Conservation (phyloP, 2,797 vertebrate genomes). For the Remorina albescens region DNA sequence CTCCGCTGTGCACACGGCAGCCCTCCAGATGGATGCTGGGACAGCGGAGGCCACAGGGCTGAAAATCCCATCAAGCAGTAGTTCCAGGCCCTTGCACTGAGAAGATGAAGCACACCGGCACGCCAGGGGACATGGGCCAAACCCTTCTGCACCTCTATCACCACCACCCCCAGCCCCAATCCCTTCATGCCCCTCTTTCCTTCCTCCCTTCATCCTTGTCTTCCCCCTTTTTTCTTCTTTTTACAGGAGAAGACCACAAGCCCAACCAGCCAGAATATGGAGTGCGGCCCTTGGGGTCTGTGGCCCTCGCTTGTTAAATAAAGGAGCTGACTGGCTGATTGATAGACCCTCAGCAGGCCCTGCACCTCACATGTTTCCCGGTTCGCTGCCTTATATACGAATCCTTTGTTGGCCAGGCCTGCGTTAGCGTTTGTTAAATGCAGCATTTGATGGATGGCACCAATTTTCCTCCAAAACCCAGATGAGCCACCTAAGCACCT, state of each 20-base stretch:
- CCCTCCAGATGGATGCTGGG: slow-evolving; percentile 82
- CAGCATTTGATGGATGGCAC: slow-evolving; percentile 86
- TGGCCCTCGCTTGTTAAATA: slow-evolving; percentile 92
- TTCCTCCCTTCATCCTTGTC: slow-evolving; percentile 59
- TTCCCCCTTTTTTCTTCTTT: slow-evolving; percentile 62
- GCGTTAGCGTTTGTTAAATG: slow-evolving; percentile 85
- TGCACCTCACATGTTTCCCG: slow-evolving; percentile 80
- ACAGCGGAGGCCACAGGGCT: slow-evolving; percentile 82
- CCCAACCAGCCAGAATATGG: slow-evolving; percentile 86
- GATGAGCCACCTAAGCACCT: slow-evolving; percentile 85
- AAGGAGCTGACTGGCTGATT: slow-evolving; percentile 91
- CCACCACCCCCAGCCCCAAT: slow-evolving; percentile 55
- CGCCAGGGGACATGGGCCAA: slow-evolving; percentile 82
- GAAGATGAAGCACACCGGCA: slow-evolving; percentile 85
- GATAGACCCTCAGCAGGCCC: slow-evolving; percentile 87
- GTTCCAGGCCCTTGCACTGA: slow-evolving; percentile 84
- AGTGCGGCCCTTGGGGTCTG: slow-evolving; percentile 86
- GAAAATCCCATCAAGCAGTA: slow-evolving; percentile 87
- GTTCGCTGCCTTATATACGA: slow-evolving; percentile 83
- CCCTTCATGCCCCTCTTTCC: slow-evolving; percentile 70
- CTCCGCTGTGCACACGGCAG: slow-evolving; percentile 73
- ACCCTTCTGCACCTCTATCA: slow-evolving; percentile 75
- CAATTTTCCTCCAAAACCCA: slow-evolving; percentile 87
- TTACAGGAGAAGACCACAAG: slow-evolving; percentile 74
- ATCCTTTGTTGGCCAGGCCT: slow-evolving; percentile 80